A percentile compares a stretch with the other conserved stretches of the same genome.
phyloP scores from a whole-genome alignment of 2,888 invertebrate species.

The Phytoseiulus persimilis region DNA sequence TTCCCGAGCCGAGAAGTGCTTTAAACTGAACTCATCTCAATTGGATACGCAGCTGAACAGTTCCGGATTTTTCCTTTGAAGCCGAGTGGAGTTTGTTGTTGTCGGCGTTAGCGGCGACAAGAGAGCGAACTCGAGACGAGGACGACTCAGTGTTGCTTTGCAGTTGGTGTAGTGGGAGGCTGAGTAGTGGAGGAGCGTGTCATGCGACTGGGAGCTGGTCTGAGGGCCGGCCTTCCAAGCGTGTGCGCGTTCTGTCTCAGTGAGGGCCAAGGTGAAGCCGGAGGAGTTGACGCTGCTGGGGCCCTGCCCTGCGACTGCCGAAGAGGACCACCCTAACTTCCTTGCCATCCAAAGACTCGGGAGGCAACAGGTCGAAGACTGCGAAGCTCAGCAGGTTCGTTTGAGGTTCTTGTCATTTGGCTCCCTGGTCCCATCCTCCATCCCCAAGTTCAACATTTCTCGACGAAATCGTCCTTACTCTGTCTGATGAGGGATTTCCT shows the following conservation, averaged over 20 bases:
- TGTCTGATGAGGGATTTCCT: too few species aligned
- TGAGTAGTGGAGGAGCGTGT: conserved; percentile 16
- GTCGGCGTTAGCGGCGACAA: background rate
- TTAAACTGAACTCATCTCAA: background rate
- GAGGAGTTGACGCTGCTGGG: background rate
- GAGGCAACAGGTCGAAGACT: background rate
- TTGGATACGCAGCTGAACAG: background rate
- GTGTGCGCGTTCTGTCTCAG: conserved; percentile 5
- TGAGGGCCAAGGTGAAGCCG: conserved; percentile 5
- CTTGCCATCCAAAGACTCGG: background rate
- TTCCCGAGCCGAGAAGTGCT: background rate
- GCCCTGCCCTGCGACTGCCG: background rate
- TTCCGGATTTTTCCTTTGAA: background rate
- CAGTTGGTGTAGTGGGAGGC: background rate
- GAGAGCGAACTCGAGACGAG: background rate
- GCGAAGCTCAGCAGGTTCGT: background rate
- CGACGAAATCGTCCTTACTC: too few species aligned
- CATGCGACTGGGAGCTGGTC: conserved; percentile 37
- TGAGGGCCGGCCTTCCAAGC: conserved; percentile 27
- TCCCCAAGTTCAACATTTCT: too few species aligned
- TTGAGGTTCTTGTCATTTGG: background rate
- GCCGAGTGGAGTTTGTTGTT: background rate
- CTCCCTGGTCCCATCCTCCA: too few species aligned
- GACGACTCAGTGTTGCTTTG: background rate
- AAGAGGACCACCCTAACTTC: background rate